Base-by-base conservation (phyloP, 2,797 vertebrate genomes). In the Peromyscus nudipes region DNA sequence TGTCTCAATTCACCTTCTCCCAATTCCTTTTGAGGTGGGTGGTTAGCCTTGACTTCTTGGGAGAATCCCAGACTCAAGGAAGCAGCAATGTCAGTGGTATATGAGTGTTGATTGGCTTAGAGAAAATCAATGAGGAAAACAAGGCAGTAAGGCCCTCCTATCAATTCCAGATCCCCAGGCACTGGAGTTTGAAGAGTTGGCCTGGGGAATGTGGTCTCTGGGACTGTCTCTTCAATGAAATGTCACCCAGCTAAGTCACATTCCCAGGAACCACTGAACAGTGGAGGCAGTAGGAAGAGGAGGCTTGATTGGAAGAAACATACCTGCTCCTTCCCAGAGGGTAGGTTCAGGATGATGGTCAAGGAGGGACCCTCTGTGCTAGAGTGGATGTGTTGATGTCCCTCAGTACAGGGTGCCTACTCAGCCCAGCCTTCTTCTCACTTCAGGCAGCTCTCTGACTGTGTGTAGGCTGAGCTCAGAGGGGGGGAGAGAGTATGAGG, bases 61-160 rank as follows among this genome's bases (percentile, higher is more conserved):
- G 23, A 57, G 19, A 62, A 60, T 34, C 1, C 0, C 0, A 3
- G 65, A 17, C 57, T 40, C 17, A 2, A 14, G 0, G 4, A 49
- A 13, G 64, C 11, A 1, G 40, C 0, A 4, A 13, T 37, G 14
- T 27, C 80, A 40, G 25, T 29, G 73, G 19, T 71, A 55, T 19
- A 67, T 14, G 43, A 16, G 31, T 92, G 52, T 1, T 86, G 90
- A 96, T 75, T 65, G 69, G 85, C 97, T 98, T 92, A 93, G 96
- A 97, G 94, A 86, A 16, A 97, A 92, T 71, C 81, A 82, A 27
- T 40, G 80, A 79, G 95, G 97, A 97, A 88, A 34, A 0, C 52
- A 76, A 97, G 96, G 92, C 95, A 97, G 60, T 23, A 55, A 69
- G 83, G 12, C 5, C 43, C 19, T 25, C 64, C 31, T n/a, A 5